Evolutionary conservation across 2,888 invertebrate genomes (phyloP).

Genomic region (Nesidiocoris tenuis): DNA sequence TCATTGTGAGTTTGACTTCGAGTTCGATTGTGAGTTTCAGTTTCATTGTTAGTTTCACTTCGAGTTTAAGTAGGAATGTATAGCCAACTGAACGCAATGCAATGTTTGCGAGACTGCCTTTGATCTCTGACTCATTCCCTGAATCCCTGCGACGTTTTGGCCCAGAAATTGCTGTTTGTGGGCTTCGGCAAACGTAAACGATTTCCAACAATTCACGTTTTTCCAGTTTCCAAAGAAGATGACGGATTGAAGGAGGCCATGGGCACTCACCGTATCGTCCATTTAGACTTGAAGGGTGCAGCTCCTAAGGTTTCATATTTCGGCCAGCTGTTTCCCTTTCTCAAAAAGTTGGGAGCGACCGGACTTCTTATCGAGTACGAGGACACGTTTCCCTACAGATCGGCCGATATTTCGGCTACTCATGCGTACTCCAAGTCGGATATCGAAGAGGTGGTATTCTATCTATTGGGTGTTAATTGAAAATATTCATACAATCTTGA

Average conservation of each 20-base stretch:
- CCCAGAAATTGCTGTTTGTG: no score
- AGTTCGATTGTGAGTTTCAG: no score
- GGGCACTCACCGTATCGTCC: slow-evolving; percentile 61
- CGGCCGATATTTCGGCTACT: slow-evolving; percentile 61
- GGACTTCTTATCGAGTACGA: slow-evolving; percentile 81
- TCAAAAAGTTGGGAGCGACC: slow-evolving; percentile 68
- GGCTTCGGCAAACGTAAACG: no score
- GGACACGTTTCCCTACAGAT: slow-evolving; percentile 80
- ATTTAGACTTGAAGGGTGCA: slow-evolving; percentile 82
- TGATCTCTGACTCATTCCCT: no score
- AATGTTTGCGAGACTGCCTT: no score
- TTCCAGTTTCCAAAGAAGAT: not conserved
- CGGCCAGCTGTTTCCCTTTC: slow-evolving; percentile 60
- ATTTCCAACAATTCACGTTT: no score
- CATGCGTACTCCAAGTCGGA: slow-evolving; percentile 66
- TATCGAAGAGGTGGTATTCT: slow-evolving; percentile 53
- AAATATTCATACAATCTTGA: not conserved
- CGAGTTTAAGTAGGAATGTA: no score
- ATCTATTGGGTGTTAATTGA: not conserved
- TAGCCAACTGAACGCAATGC: no score
- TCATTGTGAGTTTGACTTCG: no score
- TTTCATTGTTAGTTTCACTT: no score
- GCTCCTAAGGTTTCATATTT: slow-evolving; percentile 69
- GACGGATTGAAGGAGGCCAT: slow-evolving; percentile 23
- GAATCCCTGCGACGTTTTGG: no score